These are phyloP conservation scores for Sciaenops ocellatus DNA, from an alignment of 2,797 vertebrate genomes.

Conservation along the genomic window DNA sequence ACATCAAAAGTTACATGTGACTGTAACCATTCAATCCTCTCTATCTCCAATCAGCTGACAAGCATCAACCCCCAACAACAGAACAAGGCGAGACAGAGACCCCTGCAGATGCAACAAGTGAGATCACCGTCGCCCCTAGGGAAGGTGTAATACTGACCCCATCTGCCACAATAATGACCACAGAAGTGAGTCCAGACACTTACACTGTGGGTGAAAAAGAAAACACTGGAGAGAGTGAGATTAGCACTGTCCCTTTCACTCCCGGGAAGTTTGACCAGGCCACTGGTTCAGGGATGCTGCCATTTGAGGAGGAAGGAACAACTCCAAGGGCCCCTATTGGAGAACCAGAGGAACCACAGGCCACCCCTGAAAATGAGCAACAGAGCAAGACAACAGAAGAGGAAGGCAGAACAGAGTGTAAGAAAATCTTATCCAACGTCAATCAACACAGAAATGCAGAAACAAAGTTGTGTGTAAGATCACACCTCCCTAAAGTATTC, in stretches of 20 bases:
- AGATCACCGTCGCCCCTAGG: accelerated
- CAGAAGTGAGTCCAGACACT: not conserved
- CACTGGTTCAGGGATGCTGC: conserved; percentile 69
- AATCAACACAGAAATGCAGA: not conserved
- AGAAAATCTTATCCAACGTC: conserved; percentile 24
- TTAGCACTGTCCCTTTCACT: not conserved
- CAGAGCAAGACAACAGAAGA: accelerated
- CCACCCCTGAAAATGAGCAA: not conserved
- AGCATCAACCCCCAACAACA: not conserved
- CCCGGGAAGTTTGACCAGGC: not conserved
- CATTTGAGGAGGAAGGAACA: conserved; percentile 1
- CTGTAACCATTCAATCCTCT: not conserved
- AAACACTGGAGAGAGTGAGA: not conserved
- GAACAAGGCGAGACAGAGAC: not conserved
- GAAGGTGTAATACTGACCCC: not conserved
- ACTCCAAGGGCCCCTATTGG: not conserved
- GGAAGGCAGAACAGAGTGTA: conserved; percentile 13
- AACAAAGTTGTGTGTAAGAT: not conserved
- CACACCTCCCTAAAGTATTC: not conserved
- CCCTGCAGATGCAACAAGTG: not conserved
- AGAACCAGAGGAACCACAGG: not conserved
- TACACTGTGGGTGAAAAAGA: accelerated
- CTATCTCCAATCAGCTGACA: not conserved
- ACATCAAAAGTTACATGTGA: not conserved
- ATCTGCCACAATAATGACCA: accelerated